Evolutionary conservation across 1,140 invertebrate genomes (phyloP), one percentile per base, ranked within the genome.

Genomic region (Lepidurus packardi): DNA sequence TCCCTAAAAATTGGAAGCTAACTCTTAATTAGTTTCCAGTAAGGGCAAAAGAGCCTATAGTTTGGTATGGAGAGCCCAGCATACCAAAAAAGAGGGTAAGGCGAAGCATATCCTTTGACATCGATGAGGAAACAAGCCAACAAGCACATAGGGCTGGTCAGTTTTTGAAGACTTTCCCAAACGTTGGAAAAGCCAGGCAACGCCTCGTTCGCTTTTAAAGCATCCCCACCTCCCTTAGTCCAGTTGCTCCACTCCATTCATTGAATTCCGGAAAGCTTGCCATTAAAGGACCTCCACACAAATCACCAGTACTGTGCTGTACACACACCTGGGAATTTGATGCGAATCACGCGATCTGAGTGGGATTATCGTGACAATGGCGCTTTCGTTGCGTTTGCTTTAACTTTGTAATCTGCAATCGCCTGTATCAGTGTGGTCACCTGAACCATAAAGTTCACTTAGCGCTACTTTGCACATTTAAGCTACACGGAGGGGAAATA

Each of bases 231-330:
- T 65, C 53, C 21, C 34, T 34, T 34, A 21, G 53, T 65, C 16
- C 53, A 65, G 53, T 65, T 21, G 13, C 53, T 7, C 53, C 9
- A 9, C 21, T 65, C 53, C 53, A 65, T 65, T 65, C 53, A 65
- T 65, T 21, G 53, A 65, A 7, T 65, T 21, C 21, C 16, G 10
- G 16, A 65, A 65, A 65, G 53, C 21, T 13, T 16, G 21, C 53
- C 53, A 65, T 65, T 65, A 65, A 65, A 9, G 53, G 53, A 65
- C 53, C 21, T 65, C 34, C 34, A 65, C 16, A 65, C 53, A 65
- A 65, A 65, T 21, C 53, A 65, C 16, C 16, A 4, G 53, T 65
- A 34, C 34, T 34, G 34, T 4, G 4, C 34, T 34, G 34, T 34
- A 34, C 2, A 34, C 53, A 65, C 53, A 65, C 53, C 53, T 65